phyloP scores from a whole-genome alignment of 2,888 invertebrate genomes.

The Calliphora vomitoria region DNA sequence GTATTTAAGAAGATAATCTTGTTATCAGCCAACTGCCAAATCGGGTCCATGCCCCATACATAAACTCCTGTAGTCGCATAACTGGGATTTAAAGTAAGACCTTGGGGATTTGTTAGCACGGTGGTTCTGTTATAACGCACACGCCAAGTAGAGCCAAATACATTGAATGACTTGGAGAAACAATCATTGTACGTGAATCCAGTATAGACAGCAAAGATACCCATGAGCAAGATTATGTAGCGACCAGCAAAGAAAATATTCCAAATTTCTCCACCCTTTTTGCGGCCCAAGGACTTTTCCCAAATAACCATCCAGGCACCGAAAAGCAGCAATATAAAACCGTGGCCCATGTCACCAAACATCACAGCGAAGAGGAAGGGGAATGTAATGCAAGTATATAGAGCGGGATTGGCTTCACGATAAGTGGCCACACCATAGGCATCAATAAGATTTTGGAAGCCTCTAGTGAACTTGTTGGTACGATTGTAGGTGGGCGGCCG shows the following conservation, averaged over 20 bases:
- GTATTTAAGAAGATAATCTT: slow-evolving; percentile 98
- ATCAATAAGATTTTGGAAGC: slow-evolving; percentile 97
- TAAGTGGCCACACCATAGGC: slow-evolving; percentile 97
- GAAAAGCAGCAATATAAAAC: slow-evolving; percentile 92
- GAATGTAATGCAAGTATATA: slow-evolving; percentile 95
- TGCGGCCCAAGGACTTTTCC: slow-evolving; percentile 91
- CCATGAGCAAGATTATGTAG: slow-evolving; percentile 98
- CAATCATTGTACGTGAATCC: slow-evolving; percentile 98
- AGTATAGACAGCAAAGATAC: slow-evolving; percentile 98
- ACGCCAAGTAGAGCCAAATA: slow-evolving; percentile 96
- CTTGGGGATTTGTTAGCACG: slow-evolving; percentile 84
- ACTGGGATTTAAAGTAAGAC: slow-evolving; percentile 88
- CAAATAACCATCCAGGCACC: slow-evolving; percentile 92
- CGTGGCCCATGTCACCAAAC: slow-evolving; percentile 99
- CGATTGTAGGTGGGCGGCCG: slow-evolving; percentile 96
- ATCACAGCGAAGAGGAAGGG: slow-evolving; percentile 98
- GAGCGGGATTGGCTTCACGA: slow-evolving; percentile 95
- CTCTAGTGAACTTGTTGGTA: slow-evolving; percentile 95
- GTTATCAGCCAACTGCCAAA: slow-evolving; percentile 93
- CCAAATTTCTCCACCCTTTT: slow-evolving; percentile 95
- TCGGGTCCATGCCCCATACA: slow-evolving; percentile 92
- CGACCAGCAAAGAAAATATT: slow-evolving; percentile 99
- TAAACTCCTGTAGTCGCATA: slow-evolving; percentile 85
- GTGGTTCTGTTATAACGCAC: slow-evolving; percentile 86
- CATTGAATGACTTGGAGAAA: slow-evolving; percentile 97